Percentiles rank a stretch among this genome's conserved stretches.
Evolutionary conservation across 2,797 vertebrate species (phyloP).

Genomic region (Gouania willdenowi): DNA sequence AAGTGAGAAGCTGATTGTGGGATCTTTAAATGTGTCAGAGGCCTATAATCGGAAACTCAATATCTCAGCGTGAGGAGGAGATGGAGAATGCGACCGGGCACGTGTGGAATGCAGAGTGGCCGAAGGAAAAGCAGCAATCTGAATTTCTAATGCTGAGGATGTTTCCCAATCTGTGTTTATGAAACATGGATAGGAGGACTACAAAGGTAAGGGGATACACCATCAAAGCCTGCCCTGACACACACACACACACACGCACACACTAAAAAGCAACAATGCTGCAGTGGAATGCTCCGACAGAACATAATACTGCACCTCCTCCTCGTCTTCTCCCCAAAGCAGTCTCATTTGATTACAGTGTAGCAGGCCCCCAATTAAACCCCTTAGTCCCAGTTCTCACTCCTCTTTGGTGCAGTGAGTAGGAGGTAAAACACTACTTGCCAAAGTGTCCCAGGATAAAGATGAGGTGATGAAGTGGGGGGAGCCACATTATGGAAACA

Average conservation of each 20-base stretch:
- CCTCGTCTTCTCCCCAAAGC: conserved; percentile 58
- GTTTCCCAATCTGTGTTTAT: conserved; percentile 78
- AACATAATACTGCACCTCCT: conserved; percentile 69
- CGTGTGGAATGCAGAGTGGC: conserved; percentile 67
- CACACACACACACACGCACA: conserved; percentile 77
- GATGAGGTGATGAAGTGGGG: conserved; percentile 36
- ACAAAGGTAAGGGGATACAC: conserved; percentile 77
- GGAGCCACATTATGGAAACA: conserved; percentile 54
- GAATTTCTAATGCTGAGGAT: conserved; percentile 80
- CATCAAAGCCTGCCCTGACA: conserved; percentile 75
- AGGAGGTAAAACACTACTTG: conserved; percentile 58
- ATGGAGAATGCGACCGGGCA: conserved; percentile 65
- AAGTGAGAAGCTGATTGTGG: conserved; percentile 63
- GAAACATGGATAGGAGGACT: conserved; percentile 78
- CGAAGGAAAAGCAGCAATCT: conserved; percentile 61
- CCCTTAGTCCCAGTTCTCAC: conserved; percentile 46
- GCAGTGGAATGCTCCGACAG: conserved; percentile 66
- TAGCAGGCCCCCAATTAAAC: conserved; percentile 62
- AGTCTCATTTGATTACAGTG: conserved; percentile 73
- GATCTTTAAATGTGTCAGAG: conserved; percentile 69
- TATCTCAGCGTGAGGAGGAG: conserved; percentile 53
- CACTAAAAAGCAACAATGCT: conserved; percentile 72
- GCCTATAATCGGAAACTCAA: conserved; percentile 65
- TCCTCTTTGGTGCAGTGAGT: conserved; percentile 42
- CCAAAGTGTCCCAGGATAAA: conserved; percentile 47